These are phyloP conservation scores for Pectinophora gossypiella DNA, from an alignment of 1,140 invertebrate species.

Conservation along the genomic window DNA sequence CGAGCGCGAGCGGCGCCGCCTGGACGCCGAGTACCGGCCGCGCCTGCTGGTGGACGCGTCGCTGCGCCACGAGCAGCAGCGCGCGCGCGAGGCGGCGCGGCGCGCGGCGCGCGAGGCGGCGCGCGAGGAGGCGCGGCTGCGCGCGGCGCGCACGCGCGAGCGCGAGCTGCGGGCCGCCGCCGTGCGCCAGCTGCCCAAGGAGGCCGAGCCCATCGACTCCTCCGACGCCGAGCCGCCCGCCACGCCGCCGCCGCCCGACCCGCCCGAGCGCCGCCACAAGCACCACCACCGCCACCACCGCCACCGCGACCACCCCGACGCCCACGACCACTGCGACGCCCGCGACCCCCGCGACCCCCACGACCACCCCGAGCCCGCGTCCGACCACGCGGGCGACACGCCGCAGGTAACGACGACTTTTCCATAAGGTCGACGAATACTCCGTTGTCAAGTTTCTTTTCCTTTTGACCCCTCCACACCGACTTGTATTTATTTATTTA, in stretches of 20 bases:
- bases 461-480: no score
- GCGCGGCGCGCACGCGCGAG: constrained; percentile 48
- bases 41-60: constrained; percentile 81
- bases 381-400: no score
- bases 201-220: constrained; percentile 78
- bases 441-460: no score
- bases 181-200: constrained; percentile 76
- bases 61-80: constrained; percentile 75
- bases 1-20: constrained; percentile 78
- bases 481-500: no score
- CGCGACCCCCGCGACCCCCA: no score
- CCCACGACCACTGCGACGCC: no score
- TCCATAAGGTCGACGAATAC: no score
- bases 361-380: no score
- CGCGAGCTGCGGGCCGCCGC: constrained; percentile 72
- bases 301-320: background rate
- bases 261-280: background rate
- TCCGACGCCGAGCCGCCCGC: background rate
- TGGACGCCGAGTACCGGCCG: constrained; percentile 90
- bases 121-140: constrained; percentile 55
- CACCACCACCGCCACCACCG: constrained; percentile 12
- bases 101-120: constrained; percentile 72
- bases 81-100: constrained; percentile 75
- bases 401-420: no score
- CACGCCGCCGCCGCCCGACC: constrained; percentile 25